Percentiles rank a stretch among this genome's conserved stretches.
phyloP scores from a whole-genome alignment of 1,140 invertebrate genomes.

The Agrilus planipennis region DNA sequence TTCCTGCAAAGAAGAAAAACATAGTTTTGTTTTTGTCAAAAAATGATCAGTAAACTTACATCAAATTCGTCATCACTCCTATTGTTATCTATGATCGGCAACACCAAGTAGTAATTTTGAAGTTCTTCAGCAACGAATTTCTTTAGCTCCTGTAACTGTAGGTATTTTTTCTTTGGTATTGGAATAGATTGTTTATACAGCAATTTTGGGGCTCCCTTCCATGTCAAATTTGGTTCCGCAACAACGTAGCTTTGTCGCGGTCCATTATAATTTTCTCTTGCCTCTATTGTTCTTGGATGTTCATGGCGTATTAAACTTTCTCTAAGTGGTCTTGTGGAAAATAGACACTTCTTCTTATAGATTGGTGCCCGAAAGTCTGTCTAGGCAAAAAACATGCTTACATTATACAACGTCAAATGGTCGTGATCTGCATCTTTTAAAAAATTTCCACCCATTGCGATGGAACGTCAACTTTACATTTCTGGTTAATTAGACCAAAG shows the following conservation, averaged over 20 bases:
- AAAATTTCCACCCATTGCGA: background rate
- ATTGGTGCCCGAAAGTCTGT: background rate
- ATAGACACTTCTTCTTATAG: background rate
- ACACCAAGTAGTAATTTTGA: background rate
- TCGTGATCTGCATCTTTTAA: background rate
- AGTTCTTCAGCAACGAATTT: background rate
- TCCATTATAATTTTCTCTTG: background rate
- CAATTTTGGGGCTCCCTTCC: background rate
- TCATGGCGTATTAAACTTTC: background rate
- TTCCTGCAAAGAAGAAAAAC: too few species aligned
- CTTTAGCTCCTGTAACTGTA: slow-evolving; percentile 1
- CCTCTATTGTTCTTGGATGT: slow-evolving; percentile 1
- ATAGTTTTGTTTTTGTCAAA: too few species aligned
- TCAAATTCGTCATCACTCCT: slow-evolving; percentile 2
- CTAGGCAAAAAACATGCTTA: background rate
- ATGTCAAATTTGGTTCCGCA: background rate
- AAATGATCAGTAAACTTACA: too few species aligned
- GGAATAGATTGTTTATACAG: background rate
- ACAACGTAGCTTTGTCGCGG: background rate
- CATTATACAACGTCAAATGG: background rate
- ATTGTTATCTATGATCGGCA: background rate
- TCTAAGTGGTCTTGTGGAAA: slow-evolving; percentile 1
- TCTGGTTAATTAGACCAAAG: slow-evolving; percentile 6
- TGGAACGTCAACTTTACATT: background rate
- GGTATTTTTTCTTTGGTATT: slow-evolving; percentile 1